A percentile compares a stretch with the other conserved stretches of the same genome.
phyloP scores from a whole-genome alignment of 2,113 vertebrate genomes.

The Platichthys flesus region DNA sequence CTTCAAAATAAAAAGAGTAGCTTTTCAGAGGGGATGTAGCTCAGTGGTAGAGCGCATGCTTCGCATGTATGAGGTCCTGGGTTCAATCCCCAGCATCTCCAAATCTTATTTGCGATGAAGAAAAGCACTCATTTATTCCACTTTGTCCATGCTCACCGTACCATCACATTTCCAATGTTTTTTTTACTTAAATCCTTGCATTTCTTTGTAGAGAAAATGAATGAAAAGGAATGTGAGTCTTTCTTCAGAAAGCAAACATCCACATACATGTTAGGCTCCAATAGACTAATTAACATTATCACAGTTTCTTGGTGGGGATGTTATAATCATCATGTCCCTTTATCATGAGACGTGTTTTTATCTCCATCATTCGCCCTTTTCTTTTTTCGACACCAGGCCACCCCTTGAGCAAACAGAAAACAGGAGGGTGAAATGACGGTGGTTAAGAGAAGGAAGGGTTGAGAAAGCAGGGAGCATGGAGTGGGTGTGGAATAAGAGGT shows the following conservation, averaged over 20 bases:
- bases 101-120: neutral
- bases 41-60: constrained; percentile 80
- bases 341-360: too few species aligned
- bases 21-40: constrained; percentile 70
- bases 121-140: neutral
- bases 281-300: neutral
- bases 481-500: constrained; percentile 26
- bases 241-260: neutral
- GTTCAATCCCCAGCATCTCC: neutral
- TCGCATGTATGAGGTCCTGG: constrained; percentile 59
- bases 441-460: constrained; percentile 6
- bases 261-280: too few species aligned
- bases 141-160: neutral
- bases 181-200: too few species aligned
- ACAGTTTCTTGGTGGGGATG: neutral
- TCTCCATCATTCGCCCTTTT: neutral
- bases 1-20: too few species aligned
- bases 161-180: too few species aligned
- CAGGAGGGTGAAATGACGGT: constrained; percentile 3
- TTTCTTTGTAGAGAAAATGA: too few species aligned
- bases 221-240: neutral
- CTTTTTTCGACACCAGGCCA: neutral
- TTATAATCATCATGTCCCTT: neutral
- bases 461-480: constrained; percentile 6
- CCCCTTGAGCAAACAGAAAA: constrained; percentile 17